phyloP scores from a whole-genome alignment of 2,888 invertebrate genomes.

The Coelopa pilipes region DNA sequence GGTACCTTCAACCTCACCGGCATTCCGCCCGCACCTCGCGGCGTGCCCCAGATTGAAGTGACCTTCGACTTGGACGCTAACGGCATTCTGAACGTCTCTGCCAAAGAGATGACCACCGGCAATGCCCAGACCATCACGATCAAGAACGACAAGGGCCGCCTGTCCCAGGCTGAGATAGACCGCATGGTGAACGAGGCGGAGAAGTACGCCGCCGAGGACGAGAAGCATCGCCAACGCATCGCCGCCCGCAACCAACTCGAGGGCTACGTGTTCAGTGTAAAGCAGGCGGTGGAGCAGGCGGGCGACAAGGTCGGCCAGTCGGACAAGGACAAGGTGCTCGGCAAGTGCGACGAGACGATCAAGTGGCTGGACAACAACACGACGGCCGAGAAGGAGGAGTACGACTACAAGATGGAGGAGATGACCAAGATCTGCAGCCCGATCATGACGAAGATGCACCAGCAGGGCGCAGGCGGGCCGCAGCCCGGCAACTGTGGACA shows the following conservation, averaged over 20 bases:
- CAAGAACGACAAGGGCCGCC: slow-evolving; percentile 83
- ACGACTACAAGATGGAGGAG: slow-evolving; percentile 69
- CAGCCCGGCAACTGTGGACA: slow-evolving; percentile 66
- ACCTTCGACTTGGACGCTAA: slow-evolving; percentile 89
- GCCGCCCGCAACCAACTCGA: slow-evolving; percentile 80
- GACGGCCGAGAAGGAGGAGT: slow-evolving; percentile 80
- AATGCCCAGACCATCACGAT: slow-evolving; percentile 83
- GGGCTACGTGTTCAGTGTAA: slow-evolving; percentile 75
- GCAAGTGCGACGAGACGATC: slow-evolving; percentile 74
- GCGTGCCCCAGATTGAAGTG: slow-evolving; percentile 87
- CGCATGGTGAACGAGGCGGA: slow-evolving; percentile 82
- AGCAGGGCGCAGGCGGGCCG: slow-evolving; percentile 66
- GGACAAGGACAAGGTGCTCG: slow-evolving; percentile 76
- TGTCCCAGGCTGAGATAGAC: slow-evolving; percentile 85
- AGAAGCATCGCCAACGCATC: slow-evolving; percentile 75
- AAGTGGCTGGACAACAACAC: slow-evolving; percentile 82
- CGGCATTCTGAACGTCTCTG: slow-evolving; percentile 91
- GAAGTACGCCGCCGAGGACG: slow-evolving; percentile 78
- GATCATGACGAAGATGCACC: slow-evolving; percentile 69
- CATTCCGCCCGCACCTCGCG: slow-evolving; percentile 93
- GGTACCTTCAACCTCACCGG: slow-evolving; percentile 96
- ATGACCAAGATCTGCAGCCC: slow-evolving; percentile 64
- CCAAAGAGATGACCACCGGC: slow-evolving; percentile 75
- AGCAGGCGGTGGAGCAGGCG: slow-evolving; percentile 78
- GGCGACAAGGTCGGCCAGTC: slow-evolving; percentile 72